Conservation (phyloP, 2,113 vertebrate species). For the Mormyrus iriodes region DNA sequence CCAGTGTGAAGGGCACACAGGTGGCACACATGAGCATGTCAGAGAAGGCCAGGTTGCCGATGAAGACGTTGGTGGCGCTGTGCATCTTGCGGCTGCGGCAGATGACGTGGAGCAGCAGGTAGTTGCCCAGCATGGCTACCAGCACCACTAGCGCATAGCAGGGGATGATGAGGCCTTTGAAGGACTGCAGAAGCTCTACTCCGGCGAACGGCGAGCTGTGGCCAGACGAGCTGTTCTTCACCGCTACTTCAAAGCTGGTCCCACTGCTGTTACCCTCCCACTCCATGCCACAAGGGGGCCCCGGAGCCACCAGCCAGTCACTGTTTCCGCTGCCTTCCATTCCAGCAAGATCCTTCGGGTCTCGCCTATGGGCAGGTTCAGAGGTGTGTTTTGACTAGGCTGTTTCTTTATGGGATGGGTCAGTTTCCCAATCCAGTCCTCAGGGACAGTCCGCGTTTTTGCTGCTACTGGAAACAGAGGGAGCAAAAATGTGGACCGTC, state of each 20-base stretch:
- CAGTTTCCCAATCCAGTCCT: neutral
- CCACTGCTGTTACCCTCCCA: conserved; percentile 37
- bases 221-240: conserved; percentile 61
- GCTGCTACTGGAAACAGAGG: neutral
- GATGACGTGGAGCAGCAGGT: conserved; percentile 77
- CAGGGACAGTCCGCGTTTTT: neutral
- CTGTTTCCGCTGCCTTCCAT: conserved; percentile 57
- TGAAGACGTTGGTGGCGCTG: conserved; percentile 83
- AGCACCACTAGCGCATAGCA: conserved; percentile 73
- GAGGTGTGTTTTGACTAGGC: neutral
- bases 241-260: conserved; percentile 52
- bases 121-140: conserved; percentile 74
- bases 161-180: conserved; percentile 76
- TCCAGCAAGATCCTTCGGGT: neutral
- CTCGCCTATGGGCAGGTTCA: neutral
- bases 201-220: conserved; percentile 63
- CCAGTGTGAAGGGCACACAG: conserved; percentile 77
- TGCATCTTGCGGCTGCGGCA: conserved; percentile 81
- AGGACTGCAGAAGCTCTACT: conserved; percentile 76
- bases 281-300: conserved; percentile 26
- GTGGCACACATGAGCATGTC: conserved; percentile 84
- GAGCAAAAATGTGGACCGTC: neutral
- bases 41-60: conserved; percentile 79
- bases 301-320: conserved; percentile 38
- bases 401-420: neutral